phyloP scores from a whole-genome alignment of 2,888 invertebrate genomes.

The Epistrophe grossulariae region DNA sequence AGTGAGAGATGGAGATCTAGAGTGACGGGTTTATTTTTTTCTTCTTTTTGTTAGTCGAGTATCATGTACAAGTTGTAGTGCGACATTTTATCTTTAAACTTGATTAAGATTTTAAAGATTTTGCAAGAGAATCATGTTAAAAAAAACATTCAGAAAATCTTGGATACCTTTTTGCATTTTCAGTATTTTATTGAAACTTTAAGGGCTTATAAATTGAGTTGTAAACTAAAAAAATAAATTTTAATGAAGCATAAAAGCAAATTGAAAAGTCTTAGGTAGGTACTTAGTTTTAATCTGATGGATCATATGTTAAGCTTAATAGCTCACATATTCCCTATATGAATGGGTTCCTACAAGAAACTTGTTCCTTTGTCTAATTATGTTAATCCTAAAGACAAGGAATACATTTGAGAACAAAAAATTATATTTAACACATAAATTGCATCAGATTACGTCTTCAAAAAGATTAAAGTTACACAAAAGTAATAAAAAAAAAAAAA shows the following conservation, averaged over 20 bases:
- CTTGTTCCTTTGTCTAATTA: too few species aligned
- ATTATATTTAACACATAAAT: background rate
- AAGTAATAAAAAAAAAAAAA: background rate
- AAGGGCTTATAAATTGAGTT: too few species aligned
- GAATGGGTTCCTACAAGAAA: too few species aligned
- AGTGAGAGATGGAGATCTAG: conserved; percentile 37
- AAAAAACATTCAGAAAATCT: too few species aligned
- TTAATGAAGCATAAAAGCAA: background rate
- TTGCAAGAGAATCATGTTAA: background rate
- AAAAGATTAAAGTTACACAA: background rate
- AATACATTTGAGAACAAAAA: background rate
- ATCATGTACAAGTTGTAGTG: background rate
- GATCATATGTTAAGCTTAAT: background rate
- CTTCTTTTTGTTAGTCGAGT: too few species aligned
- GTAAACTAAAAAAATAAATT: too few species aligned
- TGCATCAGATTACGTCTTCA: background rate
- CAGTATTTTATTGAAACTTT: too few species aligned
- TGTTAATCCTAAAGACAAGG: too few species aligned
- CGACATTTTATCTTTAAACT: background rate
- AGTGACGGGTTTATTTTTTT: background rate
- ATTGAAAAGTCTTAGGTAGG: background rate
- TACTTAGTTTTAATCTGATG: background rate
- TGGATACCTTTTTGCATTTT: too few species aligned
- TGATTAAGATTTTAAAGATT: background rate
- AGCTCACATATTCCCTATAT: background rate